These are phyloP conservation scores for Nilaparvata lugens DNA, from an alignment of 1,140 invertebrate genomes.

Conservation along the genomic window DNA sequence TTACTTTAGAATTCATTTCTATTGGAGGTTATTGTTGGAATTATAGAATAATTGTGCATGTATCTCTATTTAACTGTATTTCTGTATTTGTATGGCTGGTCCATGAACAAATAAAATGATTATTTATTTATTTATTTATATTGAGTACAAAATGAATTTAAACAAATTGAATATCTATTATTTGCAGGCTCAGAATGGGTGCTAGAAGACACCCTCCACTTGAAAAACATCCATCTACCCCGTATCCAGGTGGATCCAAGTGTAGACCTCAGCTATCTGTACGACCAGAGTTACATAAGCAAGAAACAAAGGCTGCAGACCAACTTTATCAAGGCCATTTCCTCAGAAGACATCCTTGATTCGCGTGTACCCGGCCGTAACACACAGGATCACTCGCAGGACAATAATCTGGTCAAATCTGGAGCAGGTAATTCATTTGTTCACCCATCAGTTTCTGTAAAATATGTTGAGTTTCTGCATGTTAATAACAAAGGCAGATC, in stretches of 20 bases:
- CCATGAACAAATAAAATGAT: too few relatives aligned
- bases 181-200: constrained; percentile 74
- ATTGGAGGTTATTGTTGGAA: too few relatives aligned
- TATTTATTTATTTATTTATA: too few relatives aligned
- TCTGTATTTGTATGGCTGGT: too few relatives aligned
- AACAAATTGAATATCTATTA: too few relatives aligned
- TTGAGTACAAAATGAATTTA: too few relatives aligned
- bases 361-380: constrained; percentile 20
- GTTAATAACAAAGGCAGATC: too few relatives aligned
- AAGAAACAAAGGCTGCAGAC: constrained; percentile 29
- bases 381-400: constrained; percentile 19
- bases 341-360: constrained; percentile 28
- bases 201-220: constrained; percentile 89
- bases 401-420: constrained; percentile 28
- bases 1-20: too few relatives aligned
- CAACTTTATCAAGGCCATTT: constrained; percentile 30
- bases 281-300: constrained; percentile 64
- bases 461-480: too few relatives aligned
- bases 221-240: constrained; percentile 80
- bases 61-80: too few relatives aligned
- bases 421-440: constrained; percentile 18
- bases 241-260: constrained; percentile 69
- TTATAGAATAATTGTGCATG: too few relatives aligned
- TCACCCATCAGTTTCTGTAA: too few relatives aligned
- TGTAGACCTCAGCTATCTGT: constrained; percentile 71